Conservation (phyloP, 2,797 vertebrate species). For the Capromys pilorides region DNA sequence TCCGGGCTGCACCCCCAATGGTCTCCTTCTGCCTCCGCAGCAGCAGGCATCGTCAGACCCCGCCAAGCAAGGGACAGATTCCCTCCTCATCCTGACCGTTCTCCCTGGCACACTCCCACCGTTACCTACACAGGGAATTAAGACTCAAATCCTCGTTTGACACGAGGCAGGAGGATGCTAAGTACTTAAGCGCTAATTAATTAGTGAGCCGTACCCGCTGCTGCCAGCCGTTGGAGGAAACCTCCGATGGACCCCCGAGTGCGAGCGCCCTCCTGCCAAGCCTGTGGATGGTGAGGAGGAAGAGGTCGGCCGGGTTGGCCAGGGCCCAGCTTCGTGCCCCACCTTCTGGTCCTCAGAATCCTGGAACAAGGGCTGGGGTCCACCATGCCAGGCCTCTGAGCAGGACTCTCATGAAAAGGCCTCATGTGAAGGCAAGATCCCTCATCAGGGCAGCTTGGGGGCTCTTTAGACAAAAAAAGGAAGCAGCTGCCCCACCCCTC, state of each 20-base stretch:
- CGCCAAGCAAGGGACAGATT: background rate
- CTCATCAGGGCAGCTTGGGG: background rate
- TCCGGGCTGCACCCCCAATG: background rate
- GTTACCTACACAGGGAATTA: conserved; percentile 78
- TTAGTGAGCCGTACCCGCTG: conserved; percentile 73
- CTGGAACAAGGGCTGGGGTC: background rate
- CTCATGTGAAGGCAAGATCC: background rate
- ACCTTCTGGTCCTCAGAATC: background rate
- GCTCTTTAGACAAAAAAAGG: background rate
- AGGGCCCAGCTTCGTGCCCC: background rate
- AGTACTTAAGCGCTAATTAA: conserved; percentile 82
- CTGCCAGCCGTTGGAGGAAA: conserved; percentile 71
- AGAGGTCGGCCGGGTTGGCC: background rate
- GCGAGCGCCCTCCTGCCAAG: background rate
- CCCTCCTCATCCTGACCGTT: background rate
- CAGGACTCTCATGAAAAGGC: background rate
- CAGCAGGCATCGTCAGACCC: background rate
- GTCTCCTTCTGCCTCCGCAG: background rate
- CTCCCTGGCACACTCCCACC: conserved; percentile 43
- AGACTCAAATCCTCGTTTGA: conserved; percentile 82
- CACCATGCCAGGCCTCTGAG: fast-evolving
- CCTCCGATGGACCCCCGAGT: conserved; percentile 66
- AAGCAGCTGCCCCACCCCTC: background rate
- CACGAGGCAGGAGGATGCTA: conserved; percentile 79
- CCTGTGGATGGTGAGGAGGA: background rate